Evolutionary conservation across 1,140 invertebrate genomes (phyloP).

Genomic region (Bombyx mori): ASM3026992v2 NC_085112.1:10824501-10825000

Average conservation of each 20-base stretch:
- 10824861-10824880: not conserved
- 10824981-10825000: too few species aligned
- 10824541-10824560: conserved; percentile 9
- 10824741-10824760: conserved; percentile 29
- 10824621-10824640: conserved; percentile 47
- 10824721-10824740: conserved; percentile 12
- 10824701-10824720: conserved; percentile 53
- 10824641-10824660: conserved; percentile 41
- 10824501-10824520: conserved; percentile 1
- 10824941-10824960: too few species aligned
- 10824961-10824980: too few species aligned
- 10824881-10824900: too few species aligned
- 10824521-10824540: conserved; percentile 2
- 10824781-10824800: not conserved
- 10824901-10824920: too few species aligned
- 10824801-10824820: conserved; percentile 2
- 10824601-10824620: conserved; percentile 47
- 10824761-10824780: conserved; percentile 15
- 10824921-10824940: too few species aligned
- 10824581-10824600: conserved; percentile 28
- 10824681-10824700: conserved; percentile 23
- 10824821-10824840: conserved; percentile 2
- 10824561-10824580: conserved; percentile 7
- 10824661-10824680: conserved; percentile 30
- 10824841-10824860: not conserved